Evolutionary conservation across 2,113 vertebrate genomes (phyloP).

Genomic region (Bos javanicus): DNA sequence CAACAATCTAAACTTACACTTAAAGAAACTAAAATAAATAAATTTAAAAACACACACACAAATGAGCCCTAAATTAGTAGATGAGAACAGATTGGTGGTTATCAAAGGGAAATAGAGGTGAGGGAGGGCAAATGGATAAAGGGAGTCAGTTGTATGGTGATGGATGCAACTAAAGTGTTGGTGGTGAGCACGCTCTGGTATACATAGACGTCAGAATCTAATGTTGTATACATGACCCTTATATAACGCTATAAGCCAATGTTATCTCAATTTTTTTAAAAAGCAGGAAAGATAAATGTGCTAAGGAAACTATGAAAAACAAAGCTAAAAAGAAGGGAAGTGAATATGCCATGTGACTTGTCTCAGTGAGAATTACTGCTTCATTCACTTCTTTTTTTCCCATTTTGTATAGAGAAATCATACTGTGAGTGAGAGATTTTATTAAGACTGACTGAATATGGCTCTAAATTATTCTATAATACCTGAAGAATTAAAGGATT

Average conservation of each 20-base stretch:
- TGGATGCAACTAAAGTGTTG: neutral
- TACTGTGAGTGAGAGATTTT: neutral
- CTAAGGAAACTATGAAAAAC: neutral
- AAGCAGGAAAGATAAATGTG: neutral
- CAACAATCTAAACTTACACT: neutral
- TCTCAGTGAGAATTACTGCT: neutral
- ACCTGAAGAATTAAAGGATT: slow-evolving; percentile 34
- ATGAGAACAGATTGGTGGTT: neutral
- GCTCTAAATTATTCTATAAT: neutral
- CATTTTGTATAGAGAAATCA: neutral
- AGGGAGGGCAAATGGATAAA: neutral
- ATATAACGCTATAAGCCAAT: neutral
- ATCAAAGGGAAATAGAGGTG: neutral
- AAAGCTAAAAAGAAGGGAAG: neutral
- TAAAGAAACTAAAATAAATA: neutral
- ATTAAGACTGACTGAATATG: neutral
- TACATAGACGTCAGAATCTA: neutral
- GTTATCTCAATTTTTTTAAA: neutral
- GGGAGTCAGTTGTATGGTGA: neutral
- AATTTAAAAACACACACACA: neutral
- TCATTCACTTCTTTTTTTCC: neutral
- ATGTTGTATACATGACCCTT: neutral
- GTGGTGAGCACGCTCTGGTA: neutral
- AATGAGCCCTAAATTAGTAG: neutral
- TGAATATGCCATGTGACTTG: neutral